Evolutionary conservation across 2,888 invertebrate species (phyloP), one percentile per base, ranked within the genome.

Genomic region (Hartigia nigra): DNA sequence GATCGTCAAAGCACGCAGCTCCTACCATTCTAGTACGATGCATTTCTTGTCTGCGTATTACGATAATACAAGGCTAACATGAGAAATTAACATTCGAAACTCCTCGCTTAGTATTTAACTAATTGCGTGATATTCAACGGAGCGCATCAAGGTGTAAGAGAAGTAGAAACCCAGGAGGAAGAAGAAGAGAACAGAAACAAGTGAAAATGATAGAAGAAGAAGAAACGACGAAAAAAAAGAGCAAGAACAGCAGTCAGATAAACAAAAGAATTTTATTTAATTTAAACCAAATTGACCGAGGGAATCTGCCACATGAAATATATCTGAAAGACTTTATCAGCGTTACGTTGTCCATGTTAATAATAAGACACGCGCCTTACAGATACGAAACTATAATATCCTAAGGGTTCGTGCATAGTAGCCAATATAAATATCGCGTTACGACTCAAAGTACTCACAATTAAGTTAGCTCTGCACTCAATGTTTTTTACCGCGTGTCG

Each of bases 401-500:
- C 55, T 55, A 9, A 55, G 55, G 55, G 2, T 55, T 55, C 55
- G 78, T 81, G 82, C 81, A 74, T 79, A 77, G 82, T 78, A 81
- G 78, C 81, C 82, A 78, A 82, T 82, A 82, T 83, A 80, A 83
- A 82, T 82, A 82, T 82, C 78, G 78, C 81, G 82, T 84, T 84
- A 80, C 83, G 82, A 80, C 77, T 79, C 80, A 79, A 81, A 82
- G 81, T 77, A 70, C 81, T 83, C 78, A 83, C 82, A 85, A 86
- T 86, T 85, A 85, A 86, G 84, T 81, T 82, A 78, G 82, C 78
- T 31, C 14, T 32, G 72, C 79, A 82, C 81, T 80, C 78, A 70
- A 79, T 77, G 75, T 77, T 77, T 79, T 84, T 82, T 80, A 79
- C 79, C 80, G 79, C 81, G 83, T 83, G 82, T 84, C 84, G 81